Base-by-base conservation (phyloP, 2,113 vertebrate species). In the Ondatra zibethicus region DNA sequence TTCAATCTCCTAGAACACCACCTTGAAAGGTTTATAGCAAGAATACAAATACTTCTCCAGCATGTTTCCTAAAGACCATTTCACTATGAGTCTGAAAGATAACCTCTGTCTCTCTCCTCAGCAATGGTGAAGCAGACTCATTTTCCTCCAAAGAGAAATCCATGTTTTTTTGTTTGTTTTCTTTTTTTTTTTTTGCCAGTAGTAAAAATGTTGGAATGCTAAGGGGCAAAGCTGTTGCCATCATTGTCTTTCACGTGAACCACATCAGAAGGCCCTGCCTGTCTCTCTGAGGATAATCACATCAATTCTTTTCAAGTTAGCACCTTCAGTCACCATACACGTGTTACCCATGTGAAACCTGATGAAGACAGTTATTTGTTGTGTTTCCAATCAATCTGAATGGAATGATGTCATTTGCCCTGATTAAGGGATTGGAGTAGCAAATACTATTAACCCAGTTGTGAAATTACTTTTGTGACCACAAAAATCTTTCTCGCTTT, bases 191-290 rank as follows among this genome's bases (percentile, higher is more conserved):
- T 42, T 85, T 45, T 19, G 2, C 8, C 14, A 45, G 1, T 65
- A 42, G 27, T 11, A 45, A 45, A 61, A 65, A 29, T 42, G 16
- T 63, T 63, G 4, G 55, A 45, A 65, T 58, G 7, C 14, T 19
- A 27, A 31, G 25, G n/a, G 14, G 0, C 8, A 45, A 80, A 65
- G 27, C 6, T 6, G 7, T 10, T 85, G 25, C 12, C 58, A 65
- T 42, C 1, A 0, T 14, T 31, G 45, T 65, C 58, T 5, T 45
- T 65, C 27, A 31, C 1, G 0, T 9, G 2, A 65, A 29, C 12
- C 36, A 82, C 36, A 25, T 58, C 36, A 58, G n/a, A 82, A 39
- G 10, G 36, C 5, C 21, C 17, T n/a, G 5, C 13, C 23, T 39
- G 9, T 80, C 19, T 58, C 5, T 14, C 4, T 39, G 36, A 11